Base-by-base conservation (phyloP, 2,113 vertebrate genomes). In the Noturus placidus region DNA sequence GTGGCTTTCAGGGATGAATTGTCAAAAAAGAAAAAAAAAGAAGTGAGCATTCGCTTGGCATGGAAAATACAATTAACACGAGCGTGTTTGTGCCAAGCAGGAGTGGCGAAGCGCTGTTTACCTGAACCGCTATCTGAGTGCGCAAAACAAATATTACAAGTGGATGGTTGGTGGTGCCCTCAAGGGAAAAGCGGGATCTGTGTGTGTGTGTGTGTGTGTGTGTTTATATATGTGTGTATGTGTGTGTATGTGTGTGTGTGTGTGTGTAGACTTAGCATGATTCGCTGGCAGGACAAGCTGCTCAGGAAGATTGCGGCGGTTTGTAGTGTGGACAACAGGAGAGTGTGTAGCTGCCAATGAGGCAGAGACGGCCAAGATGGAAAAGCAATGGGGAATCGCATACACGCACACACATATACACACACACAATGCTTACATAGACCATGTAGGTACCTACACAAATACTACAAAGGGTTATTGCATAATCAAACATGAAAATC, bases 11-110 rank as follows among this genome's bases (percentile, higher is more conserved):
- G 72, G 89, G 69, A 87, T 77, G 86, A 88, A 87, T 84, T 56
- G 76, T 76, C 57, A 25, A 67, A 63, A 61, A 84, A 83, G n/a
- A 83, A 22, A 79, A 13, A 76, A 50, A 81, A 81, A 78, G n/a
- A 56, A 59, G 70, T 57, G 33, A 77, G 91, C 89, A 90, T 91
- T 88, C 89, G 89, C 91, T 94, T 95, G 94, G 94, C 94, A 94
- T 84, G 65, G 83, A 91, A 93, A 93, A 90, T 92, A 92, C 94
- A 93, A 95, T 95, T 95, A 95, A 93, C 92, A 89, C 69, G 74
- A 85, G 84, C 79, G 88, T 87, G 88, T 91, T 87, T 89, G 84
- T 94, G 94, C 94, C 94, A 95, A 92, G 74, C 87, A 82, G 0
- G 86, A 92, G 91, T 92, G 84, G 94, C 92, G 93, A 89, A 92